Evolutionary conservation across 53 echinoderm and acorn worm species (phyloP).

Genomic region (Henricia sp.): DNA sequence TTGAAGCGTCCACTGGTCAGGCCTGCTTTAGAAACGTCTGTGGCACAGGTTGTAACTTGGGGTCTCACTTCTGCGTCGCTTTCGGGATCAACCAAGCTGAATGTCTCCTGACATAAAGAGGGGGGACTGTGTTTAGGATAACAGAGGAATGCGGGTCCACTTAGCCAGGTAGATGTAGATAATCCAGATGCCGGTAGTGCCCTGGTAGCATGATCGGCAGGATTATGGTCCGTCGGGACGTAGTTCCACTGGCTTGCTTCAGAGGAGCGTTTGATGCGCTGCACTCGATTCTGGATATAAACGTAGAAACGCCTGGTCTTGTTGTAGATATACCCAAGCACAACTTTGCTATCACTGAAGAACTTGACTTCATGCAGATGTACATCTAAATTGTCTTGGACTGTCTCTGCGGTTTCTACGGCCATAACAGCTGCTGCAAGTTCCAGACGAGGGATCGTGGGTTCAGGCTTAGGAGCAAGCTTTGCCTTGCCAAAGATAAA

Average conservation of each 20-base stretch:
- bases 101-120: neutral
- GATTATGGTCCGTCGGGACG: constrained; percentile 24
- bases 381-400: constrained; percentile 16
- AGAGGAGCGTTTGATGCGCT: constrained; percentile 40
- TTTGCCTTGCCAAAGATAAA: constrained; percentile 60
- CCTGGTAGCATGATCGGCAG: constrained; percentile 54
- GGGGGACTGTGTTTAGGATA: constrained; percentile 2
- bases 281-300: constrained; percentile 65
- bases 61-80: constrained; percentile 26
- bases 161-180: constrained; percentile 9
- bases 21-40: neutral
- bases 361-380: constrained; percentile 30
- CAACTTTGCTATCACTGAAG: constrained; percentile 54
- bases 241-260: constrained; percentile 42
- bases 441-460: constrained; percentile 62
- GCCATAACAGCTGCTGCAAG: constrained; percentile 63
- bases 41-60: neutral
- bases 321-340: constrained; percentile 65
- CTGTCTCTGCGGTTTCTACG: constrained; percentile 27
- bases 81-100: constrained; percentile 11
- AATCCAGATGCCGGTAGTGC: constrained; percentile 8
- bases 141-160: constrained; percentile 25
- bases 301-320: constrained; percentile 62
- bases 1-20: constrained; percentile 16
- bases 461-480: constrained; percentile 38